These are phyloP conservation scores for Netelia inedita DNA, from an alignment of 2,888 invertebrate species.

Conservation along the genomic window DNA sequence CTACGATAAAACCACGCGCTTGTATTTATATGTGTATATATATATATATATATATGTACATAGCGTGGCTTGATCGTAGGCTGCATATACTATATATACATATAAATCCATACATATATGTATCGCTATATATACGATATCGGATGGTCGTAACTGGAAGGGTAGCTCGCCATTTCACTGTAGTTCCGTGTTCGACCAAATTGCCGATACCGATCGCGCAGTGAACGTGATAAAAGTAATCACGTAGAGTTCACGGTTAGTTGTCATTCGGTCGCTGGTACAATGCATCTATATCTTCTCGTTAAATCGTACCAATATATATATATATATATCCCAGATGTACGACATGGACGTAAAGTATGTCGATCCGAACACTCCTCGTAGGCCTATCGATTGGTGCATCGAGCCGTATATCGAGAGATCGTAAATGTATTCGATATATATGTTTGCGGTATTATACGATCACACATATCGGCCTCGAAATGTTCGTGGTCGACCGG, in stretches of 20 bases:
- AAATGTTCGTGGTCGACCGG: conserved; percentile 29
- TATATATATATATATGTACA: too few relatives aligned
- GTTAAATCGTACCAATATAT: conserved; percentile 7
- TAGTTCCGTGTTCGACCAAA: conserved; percentile 13
- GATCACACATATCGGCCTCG: conserved; percentile 20
- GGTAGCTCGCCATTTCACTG: background rate
- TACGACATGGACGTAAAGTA: background rate
- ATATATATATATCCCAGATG: background rate
- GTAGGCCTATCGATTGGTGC: conserved; percentile 1
- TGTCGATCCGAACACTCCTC: background rate
- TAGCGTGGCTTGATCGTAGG: background rate
- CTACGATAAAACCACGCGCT: too few relatives aligned
- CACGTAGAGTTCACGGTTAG: conserved; percentile 8
- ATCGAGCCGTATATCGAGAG: background rate
- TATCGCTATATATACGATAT: background rate
- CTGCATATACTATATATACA: background rate
- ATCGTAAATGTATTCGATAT: conserved; percentile 31
- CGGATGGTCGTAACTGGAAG: background rate
- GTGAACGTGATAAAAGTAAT: conserved; percentile 41
- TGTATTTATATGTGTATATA: too few relatives aligned
- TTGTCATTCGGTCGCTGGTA: conserved; percentile 11
- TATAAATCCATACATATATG: background rate
- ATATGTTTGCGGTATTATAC: conserved; percentile 1
- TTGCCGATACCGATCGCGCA: conserved; percentile 30
- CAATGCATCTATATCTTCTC: background rate